These are phyloP conservation scores for Aegotheles bennettii DNA, from an alignment of 2,113 vertebrate genomes.

Conservation along the genomic window DNA sequence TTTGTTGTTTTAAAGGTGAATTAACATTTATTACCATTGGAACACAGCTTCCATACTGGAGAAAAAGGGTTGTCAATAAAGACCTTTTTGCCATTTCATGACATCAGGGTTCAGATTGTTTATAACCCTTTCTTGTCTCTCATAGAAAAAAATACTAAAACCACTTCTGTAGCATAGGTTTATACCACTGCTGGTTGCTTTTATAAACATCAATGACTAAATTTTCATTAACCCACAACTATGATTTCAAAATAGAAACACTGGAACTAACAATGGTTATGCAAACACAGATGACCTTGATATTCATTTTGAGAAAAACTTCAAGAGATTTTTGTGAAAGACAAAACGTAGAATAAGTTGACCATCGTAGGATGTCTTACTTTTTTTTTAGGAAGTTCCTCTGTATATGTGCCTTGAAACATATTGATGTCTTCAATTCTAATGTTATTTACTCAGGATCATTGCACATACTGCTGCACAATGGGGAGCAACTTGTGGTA, in stretches of 20 bases:
- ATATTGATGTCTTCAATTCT: not conserved
- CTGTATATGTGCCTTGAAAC: not conserved
- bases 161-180: not conserved
- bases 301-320: not conserved
- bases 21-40: not conserved
- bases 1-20: not conserved
- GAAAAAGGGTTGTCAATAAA: not conserved
- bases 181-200: not conserved
- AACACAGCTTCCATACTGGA: not conserved
- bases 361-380: not conserved
- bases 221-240: not conserved
- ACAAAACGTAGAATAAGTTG: not conserved
- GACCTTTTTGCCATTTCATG: not conserved
- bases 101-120: not conserved
- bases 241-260: not conserved
- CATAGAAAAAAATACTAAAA: not conserved
- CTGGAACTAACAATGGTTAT: not conserved
- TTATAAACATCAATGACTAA: not conserved
- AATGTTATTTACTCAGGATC: slow-evolving; percentile 7
- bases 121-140: not conserved
- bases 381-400: slow-evolving; percentile 13
- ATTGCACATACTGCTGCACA: slow-evolving; percentile 25
- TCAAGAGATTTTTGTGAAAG: not conserved
- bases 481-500: slow-evolving; percentile 5
- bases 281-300: not conserved